Percentiles rank a stretch among this genome's conserved stretches.
These are phyloP conservation scores for Mayetiola destructor DNA, from an alignment of 2,888 invertebrate species.

Conservation along the genomic window DNA sequence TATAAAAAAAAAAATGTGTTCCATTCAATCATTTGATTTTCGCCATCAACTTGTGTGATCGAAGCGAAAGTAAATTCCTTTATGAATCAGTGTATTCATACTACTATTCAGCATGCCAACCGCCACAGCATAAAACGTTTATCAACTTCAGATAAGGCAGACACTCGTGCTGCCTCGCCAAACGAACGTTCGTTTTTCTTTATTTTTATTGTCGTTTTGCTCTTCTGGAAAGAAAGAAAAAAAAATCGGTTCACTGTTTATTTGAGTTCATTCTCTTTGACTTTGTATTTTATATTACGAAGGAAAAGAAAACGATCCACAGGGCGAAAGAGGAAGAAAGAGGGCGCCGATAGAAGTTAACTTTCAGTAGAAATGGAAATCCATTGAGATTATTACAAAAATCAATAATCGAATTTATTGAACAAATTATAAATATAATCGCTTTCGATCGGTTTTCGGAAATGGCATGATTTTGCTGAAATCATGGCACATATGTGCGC, in stretches of 20 bases:
- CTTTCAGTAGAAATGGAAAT: not conserved
- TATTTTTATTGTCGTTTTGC: not conserved
- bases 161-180: too few relatives aligned
- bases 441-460: not conserved
- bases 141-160: too few relatives aligned
- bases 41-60: too few relatives aligned
- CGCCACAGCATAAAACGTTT: too few relatives aligned
- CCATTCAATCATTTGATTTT: not conserved
- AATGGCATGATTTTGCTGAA: too few relatives aligned
- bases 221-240: too few relatives aligned
- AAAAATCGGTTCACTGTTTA: not conserved
- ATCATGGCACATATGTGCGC: too few relatives aligned
- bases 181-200: too few relatives aligned
- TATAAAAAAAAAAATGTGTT: not conserved
- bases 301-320: not conserved
- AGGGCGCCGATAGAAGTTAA: not conserved
- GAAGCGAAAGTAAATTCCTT: too few relatives aligned
- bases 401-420: conserved; percentile 12
- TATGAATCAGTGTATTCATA: too few relatives aligned
- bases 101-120: too few relatives aligned
- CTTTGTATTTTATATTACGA: not conserved
- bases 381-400: not conserved
- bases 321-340: not conserved
- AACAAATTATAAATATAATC: conserved; percentile 9
- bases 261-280: not conserved